Base-by-base conservation (phyloP, 2,888 invertebrate species). In the Oxystoma pomonae region DNA sequence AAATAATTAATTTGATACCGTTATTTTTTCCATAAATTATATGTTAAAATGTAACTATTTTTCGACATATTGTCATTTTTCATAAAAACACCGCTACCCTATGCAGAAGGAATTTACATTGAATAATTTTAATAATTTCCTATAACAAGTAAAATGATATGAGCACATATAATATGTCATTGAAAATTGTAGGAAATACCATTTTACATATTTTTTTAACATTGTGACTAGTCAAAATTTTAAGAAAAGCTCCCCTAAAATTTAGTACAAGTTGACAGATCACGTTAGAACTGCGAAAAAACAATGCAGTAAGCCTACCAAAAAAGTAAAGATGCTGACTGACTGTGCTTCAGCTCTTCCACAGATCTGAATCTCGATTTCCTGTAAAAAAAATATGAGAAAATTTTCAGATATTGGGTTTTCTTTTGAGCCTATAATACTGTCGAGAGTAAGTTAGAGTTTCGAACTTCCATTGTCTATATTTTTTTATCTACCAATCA, bases 311-410 rank as follows among this genome's bases (percentile, higher is more conserved):
- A 73, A 66, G 64, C 73, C 74, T 68, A 75, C 62, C 61, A 75
- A 59, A 61, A 74, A 57, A 64, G 65, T 63, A 53, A 67, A 55
- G 59, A 70, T 65, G 63, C 66, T 72, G 59, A 65, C 61, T 55
- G 67, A 58, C 61, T 72, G 68, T 59, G 71, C 70, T 60, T 76
- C 71, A 69, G 85, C 83, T 1, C 74, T 75, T 67, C 87, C 87
- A 75, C 87, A 87, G 21, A 87, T 84, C 70, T 82, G 84, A 70
- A 88, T 88, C 76, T 87, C 87, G 69, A 85, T 87, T 82, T 87
- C 87, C 87, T 87, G 77, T 35, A 80, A 78, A 65, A 62, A 65
- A 64, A 62, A 17, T 57, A 55, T 22, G 19, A 55, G 19, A 5
- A 18, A 58, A 9, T 17, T 7, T 22, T 58, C 16, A 22, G 20